These are phyloP conservation scores for Ceuthmochares aereus DNA, from an alignment of 2,113 vertebrate species.

Conservation along the genomic window DNA sequence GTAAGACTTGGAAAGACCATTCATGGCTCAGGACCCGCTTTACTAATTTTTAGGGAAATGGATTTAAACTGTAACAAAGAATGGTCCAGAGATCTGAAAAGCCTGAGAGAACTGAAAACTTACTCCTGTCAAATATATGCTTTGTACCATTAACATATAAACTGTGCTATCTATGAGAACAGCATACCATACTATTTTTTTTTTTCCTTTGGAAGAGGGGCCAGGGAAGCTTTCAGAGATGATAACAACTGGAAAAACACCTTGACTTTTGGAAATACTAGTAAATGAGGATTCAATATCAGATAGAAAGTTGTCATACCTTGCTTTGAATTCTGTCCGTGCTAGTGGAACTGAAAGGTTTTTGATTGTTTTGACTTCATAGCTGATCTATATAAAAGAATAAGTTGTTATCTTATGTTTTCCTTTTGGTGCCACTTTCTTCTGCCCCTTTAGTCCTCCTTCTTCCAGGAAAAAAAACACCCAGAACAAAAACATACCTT, in stretches of 20 bases:
- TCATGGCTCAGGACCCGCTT: neutral
- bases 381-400: neutral
- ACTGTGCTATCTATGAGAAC: neutral
- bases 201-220: neutral
- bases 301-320: neutral
- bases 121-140: neutral
- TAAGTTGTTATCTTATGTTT: neutral
- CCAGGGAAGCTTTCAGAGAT: neutral
- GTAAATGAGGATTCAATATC: neutral
- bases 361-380: neutral
- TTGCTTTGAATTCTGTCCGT: neutral
- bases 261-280: neutral
- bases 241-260: neutral
- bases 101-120: neutral
- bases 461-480: neutral
- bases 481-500: neutral
- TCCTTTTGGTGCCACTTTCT: neutral
- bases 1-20: neutral
- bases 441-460: neutral
- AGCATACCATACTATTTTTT: neutral
- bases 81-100: neutral
- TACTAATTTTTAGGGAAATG: neutral
- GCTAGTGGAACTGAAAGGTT: neutral
- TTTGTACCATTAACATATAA: neutral
- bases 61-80: neutral